These are phyloP conservation scores for Anguilla japonica DNA, from an alignment of 2,113 vertebrate genomes.

Conservation along the genomic window DNA sequence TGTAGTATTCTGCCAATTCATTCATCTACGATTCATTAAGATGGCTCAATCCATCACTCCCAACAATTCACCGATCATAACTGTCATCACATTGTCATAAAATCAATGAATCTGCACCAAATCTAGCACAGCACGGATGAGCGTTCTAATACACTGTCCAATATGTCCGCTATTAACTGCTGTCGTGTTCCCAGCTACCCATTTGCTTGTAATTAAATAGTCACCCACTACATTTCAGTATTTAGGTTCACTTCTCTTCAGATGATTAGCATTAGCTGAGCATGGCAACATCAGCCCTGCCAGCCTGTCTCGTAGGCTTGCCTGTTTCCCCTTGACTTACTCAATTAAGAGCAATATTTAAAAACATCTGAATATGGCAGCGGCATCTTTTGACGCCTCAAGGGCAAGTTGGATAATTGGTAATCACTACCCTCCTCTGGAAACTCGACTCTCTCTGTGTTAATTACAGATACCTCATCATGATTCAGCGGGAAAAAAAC, in stretches of 20 bases:
- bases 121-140: neutral
- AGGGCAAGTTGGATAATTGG: constrained; percentile 8
- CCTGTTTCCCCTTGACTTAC: neutral
- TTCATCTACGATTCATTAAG: neutral
- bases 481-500: neutral
- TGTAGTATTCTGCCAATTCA: neutral
- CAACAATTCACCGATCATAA: neutral
- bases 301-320: neutral
- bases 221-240: no score
- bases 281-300: neutral
- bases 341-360: neutral
- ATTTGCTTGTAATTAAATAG: neutral
- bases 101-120: neutral
- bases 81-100: neutral
- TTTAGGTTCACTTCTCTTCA: no score
- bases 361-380: constrained; percentile 6
- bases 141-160: neutral
- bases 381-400: constrained; percentile 5
- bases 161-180: no score
- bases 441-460: neutral
- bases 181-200: no score
- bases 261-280: neutral
- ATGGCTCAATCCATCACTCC: neutral
- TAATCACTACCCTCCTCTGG: constrained; percentile 10
- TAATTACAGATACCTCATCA: constrained; percentile 21